A percentile compares a stretch with the other conserved stretches of the same genome.
Evolutionary conservation across 2,888 invertebrate species (phyloP).

Genomic region (Plebejus anna): DNA sequence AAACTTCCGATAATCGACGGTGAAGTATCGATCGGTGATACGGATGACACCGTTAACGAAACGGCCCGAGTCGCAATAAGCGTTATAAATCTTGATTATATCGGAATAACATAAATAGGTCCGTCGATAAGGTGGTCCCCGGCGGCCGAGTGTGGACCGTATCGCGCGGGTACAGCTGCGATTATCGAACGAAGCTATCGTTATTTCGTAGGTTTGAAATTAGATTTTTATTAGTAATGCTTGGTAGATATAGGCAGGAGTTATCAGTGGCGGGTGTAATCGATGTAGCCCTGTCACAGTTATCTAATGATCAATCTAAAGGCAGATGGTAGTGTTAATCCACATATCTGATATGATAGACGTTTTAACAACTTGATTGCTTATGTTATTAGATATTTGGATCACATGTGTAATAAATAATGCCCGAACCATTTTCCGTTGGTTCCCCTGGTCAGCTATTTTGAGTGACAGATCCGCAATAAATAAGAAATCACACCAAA

Average conservation of each 20-base stretch:
- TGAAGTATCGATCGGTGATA: conserved; percentile 52
- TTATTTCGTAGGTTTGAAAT: conserved; percentile 35
- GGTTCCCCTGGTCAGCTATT: background rate
- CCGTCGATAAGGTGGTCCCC: conserved; percentile 38
- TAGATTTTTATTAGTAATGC: conserved; percentile 38
- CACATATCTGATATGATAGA: conserved; percentile 39
- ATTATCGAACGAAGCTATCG: conserved; percentile 32
- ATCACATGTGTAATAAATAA: background rate
- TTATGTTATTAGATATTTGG: conserved; percentile 5
- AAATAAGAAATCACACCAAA: conserved; percentile 5
- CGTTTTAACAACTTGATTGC: conserved; percentile 22
- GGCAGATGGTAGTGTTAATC: conserved; percentile 51
- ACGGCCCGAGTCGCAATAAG: conserved; percentile 52
- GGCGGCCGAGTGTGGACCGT: conserved; percentile 38
- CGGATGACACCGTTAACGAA: conserved; percentile 58
- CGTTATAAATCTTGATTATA: conserved; percentile 52
- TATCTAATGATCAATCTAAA: conserved; percentile 55
- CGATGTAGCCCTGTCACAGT: conserved; percentile 40
- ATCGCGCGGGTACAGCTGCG: conserved; percentile 32
- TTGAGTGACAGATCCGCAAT: background rate
- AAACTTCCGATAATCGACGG: conserved; percentile 57
- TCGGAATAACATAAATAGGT: conserved; percentile 47
- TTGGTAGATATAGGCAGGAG: conserved; percentile 33
- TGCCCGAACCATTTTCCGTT: background rate
- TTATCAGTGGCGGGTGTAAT: conserved; percentile 41